A percentile compares a stretch with the other conserved stretches of the same genome.
phyloP scores from a whole-genome alignment of 2,888 invertebrate species.

The Pandemis cinnamomeana region DNA sequence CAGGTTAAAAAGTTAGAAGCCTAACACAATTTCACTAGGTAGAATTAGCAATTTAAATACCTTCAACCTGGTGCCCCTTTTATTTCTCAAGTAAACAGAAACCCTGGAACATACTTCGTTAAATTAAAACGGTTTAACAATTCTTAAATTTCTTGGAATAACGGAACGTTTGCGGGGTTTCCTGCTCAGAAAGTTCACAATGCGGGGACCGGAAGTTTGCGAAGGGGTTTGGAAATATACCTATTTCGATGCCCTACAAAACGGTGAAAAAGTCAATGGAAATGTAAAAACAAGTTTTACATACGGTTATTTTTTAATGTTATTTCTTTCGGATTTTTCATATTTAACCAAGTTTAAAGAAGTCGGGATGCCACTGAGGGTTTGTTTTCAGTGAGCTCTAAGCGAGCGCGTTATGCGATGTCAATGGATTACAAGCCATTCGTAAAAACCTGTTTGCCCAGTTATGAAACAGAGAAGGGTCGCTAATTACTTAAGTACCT shows the following conservation, averaged over 20 bases:
- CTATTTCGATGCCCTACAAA: constrained; percentile 3
- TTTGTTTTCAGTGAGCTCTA: too few relatives aligned
- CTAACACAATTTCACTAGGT: neutral
- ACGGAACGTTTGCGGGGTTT: constrained; percentile 55
- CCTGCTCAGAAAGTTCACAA: constrained; percentile 56
- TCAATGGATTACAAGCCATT: neutral
- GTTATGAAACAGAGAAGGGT: neutral
- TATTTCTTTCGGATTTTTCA: neutral
- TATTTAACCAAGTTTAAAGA: too few relatives aligned
- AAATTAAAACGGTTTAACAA: constrained; percentile 17
- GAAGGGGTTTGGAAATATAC: constrained; percentile 4
- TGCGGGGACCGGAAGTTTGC: constrained; percentile 27
- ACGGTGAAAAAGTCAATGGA: neutral
- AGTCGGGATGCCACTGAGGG: too few relatives aligned
- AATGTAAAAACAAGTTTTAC: too few relatives aligned
- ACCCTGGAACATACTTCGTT: constrained; percentile 21
- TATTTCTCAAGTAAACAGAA: constrained; percentile 12
- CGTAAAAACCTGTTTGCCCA: neutral
- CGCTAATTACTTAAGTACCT: neutral
- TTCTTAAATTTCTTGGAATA: constrained; percentile 40
- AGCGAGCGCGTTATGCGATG: too few relatives aligned
- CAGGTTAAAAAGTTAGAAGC: neutral
- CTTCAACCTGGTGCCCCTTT: neutral
- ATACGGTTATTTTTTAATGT: neutral
- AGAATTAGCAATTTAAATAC: constrained; percentile 1